Evolutionary conservation across 2,797 vertebrate species (phyloP), one percentile per base, ranked within the genome.

Genomic region (Pseudochaenichthys georgianus): DNA sequence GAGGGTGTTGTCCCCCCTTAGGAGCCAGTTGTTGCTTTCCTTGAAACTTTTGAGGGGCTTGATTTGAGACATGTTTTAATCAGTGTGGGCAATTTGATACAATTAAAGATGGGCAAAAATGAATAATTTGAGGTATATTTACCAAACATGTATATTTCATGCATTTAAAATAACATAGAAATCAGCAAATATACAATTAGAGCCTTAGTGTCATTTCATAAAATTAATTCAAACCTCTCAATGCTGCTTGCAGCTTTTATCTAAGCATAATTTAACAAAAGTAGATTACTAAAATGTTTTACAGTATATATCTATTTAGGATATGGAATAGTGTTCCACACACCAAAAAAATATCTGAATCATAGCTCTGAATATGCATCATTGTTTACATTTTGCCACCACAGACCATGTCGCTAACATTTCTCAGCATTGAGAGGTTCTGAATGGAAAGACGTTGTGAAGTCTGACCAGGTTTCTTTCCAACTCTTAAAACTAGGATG

Each of bases 401-500:
- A 87, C 82, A 86, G 87, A 86, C 88, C 84, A 72, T 88, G 86
- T 88, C 89, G 87, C 79, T 79, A 83, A 86, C 85, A 75, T 84
- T 72, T 84, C 77, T 87, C 84, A 79, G 67, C n/a, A 64, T 66
- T 73, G 82, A 19, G 21, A 81, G 69, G 57, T 70, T 80, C 85
- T 86, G 83, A 87, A 84, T 91, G 92, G 92, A 94, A 93, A 90
- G 82, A 88, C 45, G 68, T 51, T 67, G 81, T 80, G 75, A 81
- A 80, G 82, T 84, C 90, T 87, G 87, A 86, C 91, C 88, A 65
- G 85, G 87, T 87, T 89, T 87, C 87, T 92, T 85, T 83, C 85
- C 91, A 85, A 86, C 88, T 92, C 87, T 87, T 88, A 89, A 92
- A 91, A 83, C 80, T 74, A 85, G 89, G 82, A 88, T 85, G 87